A percentile compares a stretch with the other conserved stretches of the same genome.
These are phyloP conservation scores for Brachionus plicatilis DNA, from an alignment of 1,140 invertebrate genomes.

Conservation along the genomic window DNA sequence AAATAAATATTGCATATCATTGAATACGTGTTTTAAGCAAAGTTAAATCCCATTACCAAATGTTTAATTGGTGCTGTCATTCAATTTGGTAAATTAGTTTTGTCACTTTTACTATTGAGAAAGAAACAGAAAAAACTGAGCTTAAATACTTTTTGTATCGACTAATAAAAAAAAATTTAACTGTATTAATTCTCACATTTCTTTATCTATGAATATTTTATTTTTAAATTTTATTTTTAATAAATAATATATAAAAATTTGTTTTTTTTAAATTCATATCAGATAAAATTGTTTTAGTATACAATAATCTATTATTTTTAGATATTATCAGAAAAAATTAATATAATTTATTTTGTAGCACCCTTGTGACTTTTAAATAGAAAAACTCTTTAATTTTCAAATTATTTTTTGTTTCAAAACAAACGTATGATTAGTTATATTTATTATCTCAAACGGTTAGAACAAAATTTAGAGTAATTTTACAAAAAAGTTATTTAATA, in stretches of 20 bases:
- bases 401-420: no score
- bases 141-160: neutral
- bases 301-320: neutral
- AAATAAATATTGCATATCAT: neutral
- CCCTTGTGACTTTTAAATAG: no score
- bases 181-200: neutral
- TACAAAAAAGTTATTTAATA: no score
- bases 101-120: neutral
- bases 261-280: neutral
- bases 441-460: no score
- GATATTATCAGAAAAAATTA: no score
- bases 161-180: neutral
- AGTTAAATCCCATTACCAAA: neutral
- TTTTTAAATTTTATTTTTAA: slow-evolving; percentile 6
- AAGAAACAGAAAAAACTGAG: neutral
- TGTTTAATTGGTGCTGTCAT: neutral
- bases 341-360: no score
- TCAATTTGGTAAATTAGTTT: neutral
- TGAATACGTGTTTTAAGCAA: neutral
- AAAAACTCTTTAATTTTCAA: no score
- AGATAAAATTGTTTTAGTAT: neutral
- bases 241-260: neutral
- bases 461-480: no score
- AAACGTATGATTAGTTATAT: no score
- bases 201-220: neutral